Percentiles rank a stretch among this genome's conserved stretches.
Conservation (phyloP, 2,888 invertebrate species). For the Adelognathus sp. region DNA sequence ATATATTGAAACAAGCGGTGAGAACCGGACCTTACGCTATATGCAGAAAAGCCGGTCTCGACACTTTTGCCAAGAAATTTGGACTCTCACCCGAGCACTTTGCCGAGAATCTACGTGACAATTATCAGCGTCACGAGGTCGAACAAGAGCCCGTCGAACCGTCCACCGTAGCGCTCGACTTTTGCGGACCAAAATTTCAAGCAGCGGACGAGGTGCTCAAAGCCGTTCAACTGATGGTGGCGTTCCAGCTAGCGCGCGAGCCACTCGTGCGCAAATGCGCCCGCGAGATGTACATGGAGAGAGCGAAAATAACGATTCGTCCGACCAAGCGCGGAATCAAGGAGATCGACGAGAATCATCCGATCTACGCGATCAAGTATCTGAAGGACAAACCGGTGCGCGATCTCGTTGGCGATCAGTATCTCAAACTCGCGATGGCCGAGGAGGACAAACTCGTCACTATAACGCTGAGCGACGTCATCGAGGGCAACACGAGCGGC, state of each 20-base stretch:
- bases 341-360: slow-evolving; percentile 97
- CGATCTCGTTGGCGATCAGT: slow-evolving; percentile 94
- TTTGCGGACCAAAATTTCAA: slow-evolving; percentile 74
- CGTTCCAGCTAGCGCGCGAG: slow-evolving; percentile 95
- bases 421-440: slow-evolving; percentile 90
- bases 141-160: slow-evolving; percentile 96
- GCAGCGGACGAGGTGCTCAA: slow-evolving; percentile 92
- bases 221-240: slow-evolving; percentile 96
- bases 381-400: slow-evolving; percentile 95
- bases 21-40: slow-evolving; percentile 94
- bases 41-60: slow-evolving; percentile 92
- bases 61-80: slow-evolving; percentile 93
- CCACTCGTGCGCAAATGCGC: slow-evolving; percentile 93
- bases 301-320: slow-evolving; percentile 90
- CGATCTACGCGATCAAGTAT: slow-evolving; percentile 94
- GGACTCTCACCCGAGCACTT: slow-evolving; percentile 97
- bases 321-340: slow-evolving; percentile 96
- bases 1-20: slow-evolving; percentile 91
- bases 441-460: slow-evolving; percentile 91
- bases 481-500: slow-evolving; percentile 89
- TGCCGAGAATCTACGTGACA: slow-evolving; percentile 97
- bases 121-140: slow-evolving; percentile 97
- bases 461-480: slow-evolving; percentile 88
- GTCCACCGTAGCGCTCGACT: slow-evolving; percentile 90
- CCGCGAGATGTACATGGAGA: slow-evolving; percentile 93